Evolutionary conservation across 2,888 invertebrate species (phyloP), one percentile per base, ranked within the genome.

Genomic region (Diarsia mendica): DNA sequence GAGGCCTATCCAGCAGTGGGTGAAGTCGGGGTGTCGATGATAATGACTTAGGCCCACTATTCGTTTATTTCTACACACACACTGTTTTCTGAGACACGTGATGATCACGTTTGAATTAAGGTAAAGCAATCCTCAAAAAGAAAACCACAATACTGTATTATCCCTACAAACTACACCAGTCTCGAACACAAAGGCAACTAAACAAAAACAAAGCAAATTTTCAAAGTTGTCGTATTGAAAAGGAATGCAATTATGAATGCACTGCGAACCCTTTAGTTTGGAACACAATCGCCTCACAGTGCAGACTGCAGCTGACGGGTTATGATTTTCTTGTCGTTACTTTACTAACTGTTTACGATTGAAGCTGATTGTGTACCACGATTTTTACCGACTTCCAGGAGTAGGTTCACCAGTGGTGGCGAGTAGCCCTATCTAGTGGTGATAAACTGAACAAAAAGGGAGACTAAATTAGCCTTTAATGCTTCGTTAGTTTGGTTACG

Each of bases 231-330:
- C 33, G 49, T 64, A 61, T 72, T 83, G 13, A 58, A 80, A 75
- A 82, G 70, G 82, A 82, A 74, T 72, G 75, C 75, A 77, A 77
- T 85, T 79, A 85, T 75, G 28, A 67, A 66, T 71, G 69, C 75
- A 77, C 65, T 69, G 39, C 28, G 49, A 28, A 63, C 55, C 46
- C 69, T 76, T 86, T 88, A 84, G 86, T 72, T 67, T 51, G 15
- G 44, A 68, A 39, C 66, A 79, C 80, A 83, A 85, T 85, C 65
- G 70, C 60, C 65, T 72, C 85, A 64, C 58, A 60, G 61, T n/a
- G n/a, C n/a, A 67, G 63, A 48, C 39, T 73, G 72, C 73, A 63
- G 28, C 46, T 66, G 82, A 83, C 83, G 58, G 23, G 20, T 61
- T n/a, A 15, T 33, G 65, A 65, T 66, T 67, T 67, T 18, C 67